Evolutionary conservation across 1,140 invertebrate species (phyloP).

Genomic region (Scaptomyza pallida): DNA sequence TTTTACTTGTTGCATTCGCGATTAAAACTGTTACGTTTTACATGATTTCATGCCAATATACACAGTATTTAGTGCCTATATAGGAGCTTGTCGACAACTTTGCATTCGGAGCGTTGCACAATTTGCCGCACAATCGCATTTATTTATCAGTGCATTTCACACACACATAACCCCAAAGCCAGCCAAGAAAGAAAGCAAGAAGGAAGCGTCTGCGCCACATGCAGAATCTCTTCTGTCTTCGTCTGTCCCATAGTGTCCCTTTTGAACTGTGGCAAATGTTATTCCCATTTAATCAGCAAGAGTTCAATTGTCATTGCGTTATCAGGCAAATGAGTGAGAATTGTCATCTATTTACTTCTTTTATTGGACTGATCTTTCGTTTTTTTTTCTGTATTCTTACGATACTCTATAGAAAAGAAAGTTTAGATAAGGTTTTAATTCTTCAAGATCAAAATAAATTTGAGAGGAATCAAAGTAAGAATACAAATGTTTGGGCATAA

Average conservation of each 20-base stretch:
- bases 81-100: constrained; percentile 70
- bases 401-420: constrained; percentile 8
- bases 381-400: not conserved
- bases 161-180: constrained; percentile 44
- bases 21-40: constrained; percentile 30
- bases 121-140: constrained; percentile 81
- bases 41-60: constrained; percentile 22
- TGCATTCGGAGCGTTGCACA: constrained; percentile 77
- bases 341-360: constrained; percentile 59
- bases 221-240: constrained; percentile 33
- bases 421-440: not conserved
- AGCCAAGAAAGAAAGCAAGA: constrained; percentile 32
- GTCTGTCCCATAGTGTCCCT: constrained; percentile 31
- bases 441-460: too few relatives aligned
- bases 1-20: constrained; percentile 23
- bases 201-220: constrained; percentile 54
- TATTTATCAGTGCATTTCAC: constrained; percentile 77
- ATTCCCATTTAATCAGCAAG: constrained; percentile 71
- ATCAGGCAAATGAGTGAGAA: constrained; percentile 55
- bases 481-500: too few relatives aligned
- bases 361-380: constrained; percentile 25
- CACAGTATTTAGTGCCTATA: constrained; percentile 42
- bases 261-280: constrained; percentile 69
- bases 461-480: too few relatives aligned
- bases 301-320: constrained; percentile 62